Base-by-base conservation (phyloP, 1,140 invertebrate genomes). In the Achroia grisella region DNA sequence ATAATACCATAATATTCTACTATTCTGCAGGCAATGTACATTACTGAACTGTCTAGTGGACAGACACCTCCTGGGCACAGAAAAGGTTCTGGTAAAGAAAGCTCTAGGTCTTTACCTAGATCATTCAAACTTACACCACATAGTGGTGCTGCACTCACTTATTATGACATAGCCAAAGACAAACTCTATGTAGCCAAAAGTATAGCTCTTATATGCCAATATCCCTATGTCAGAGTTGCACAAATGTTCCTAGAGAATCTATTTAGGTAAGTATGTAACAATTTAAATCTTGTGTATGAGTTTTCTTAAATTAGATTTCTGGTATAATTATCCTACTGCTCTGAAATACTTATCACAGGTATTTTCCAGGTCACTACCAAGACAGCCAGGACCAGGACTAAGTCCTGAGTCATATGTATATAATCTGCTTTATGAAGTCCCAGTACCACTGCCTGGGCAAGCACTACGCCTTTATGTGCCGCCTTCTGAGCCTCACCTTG, bases 131-230 rank as follows among this genome's bases (percentile, higher is more conserved):
- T 96, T 43, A 91, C 93, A 13, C 91, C 93, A 10, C 93, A 92
- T 68, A 90, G 90, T 30, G 90, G 90, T 48, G 91, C 92, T 27
- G 92, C 92, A 48, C 88, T 93, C 66, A 94, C 90, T 63, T 97
- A 95, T 66, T 99, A 98, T 84, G 96, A 98, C 86, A 93, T 94
- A 61, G 91, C 91, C 74, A 96, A 95, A 88, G 97, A 98, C 86
- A 94, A 93, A 84, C 88, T 99, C 51, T 95, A 93, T 88, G 97
- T 98, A 60, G 95, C 95, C 55, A 99, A 99, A 90, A 95, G 94
- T 86, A 96, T 99, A 75, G 93, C 93, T 46, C 89, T 99, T 27
- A 93, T 99, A 48, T 95, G 94, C 73, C 95, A 95, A 75, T 89
- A 95, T 53, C 94, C 97, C 27, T 96, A 96, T 87, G 93, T 98